Percentiles rank a stretch among this genome's conserved stretches.
phyloP scores from a whole-genome alignment of 1,140 invertebrate genomes.

The Laupala kohalensis region DNA sequence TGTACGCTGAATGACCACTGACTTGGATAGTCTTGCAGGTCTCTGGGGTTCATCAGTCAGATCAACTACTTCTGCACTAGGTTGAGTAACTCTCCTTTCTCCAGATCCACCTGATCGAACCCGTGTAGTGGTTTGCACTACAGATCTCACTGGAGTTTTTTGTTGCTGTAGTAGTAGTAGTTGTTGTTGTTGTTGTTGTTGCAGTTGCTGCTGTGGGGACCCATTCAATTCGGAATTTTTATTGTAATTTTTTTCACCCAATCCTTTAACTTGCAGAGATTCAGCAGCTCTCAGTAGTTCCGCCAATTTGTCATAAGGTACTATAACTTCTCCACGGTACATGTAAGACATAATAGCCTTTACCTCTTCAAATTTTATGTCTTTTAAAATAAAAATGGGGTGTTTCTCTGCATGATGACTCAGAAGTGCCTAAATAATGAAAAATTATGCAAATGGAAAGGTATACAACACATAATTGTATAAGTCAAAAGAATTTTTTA shows the following conservation, averaged over 20 bases:
- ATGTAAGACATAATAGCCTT: conserved; percentile 21
- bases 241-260: conserved; percentile 3
- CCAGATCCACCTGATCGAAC: too few relatives aligned
- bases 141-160: too few relatives aligned
- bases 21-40: too few relatives aligned
- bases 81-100: background rate
- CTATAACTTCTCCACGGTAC: conserved; percentile 22
- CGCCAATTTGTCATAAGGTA: conserved; percentile 23
- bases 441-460: too few relatives aligned
- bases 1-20: too few relatives aligned
- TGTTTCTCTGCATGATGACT: conserved; percentile 25
- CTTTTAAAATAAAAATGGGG: conserved; percentile 27
- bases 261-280: conserved; percentile 22
- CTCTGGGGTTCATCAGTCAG: background rate
- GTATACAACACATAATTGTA: too few relatives aligned
- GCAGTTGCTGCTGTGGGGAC: background rate
- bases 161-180: background rate
- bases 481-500: too few relatives aligned
- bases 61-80: background rate
- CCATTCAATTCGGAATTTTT: background rate
- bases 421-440: background rate
- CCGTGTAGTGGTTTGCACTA: too few relatives aligned
- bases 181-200: background rate
- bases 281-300: conserved; percentile 24
- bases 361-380: conserved; percentile 23